A percentile compares a stretch with the other conserved stretches of the same genome.
Conservation (phyloP, 2,888 invertebrate genomes). For the Polylopha cassiicola region DNA sequence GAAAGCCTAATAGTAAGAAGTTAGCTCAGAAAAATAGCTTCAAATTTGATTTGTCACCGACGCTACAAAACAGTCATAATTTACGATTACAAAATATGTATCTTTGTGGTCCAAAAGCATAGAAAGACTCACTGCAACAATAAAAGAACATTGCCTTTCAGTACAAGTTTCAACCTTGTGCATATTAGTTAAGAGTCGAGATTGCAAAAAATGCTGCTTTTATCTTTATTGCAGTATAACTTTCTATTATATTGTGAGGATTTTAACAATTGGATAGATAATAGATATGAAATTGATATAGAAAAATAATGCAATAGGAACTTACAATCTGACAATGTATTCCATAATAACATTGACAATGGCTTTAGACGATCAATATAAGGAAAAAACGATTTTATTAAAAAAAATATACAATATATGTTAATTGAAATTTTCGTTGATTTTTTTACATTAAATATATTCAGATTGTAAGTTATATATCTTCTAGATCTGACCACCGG, state of each 20-base stretch:
- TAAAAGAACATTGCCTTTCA: too few species aligned
- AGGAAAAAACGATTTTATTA: too few species aligned
- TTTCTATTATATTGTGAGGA: constrained; percentile 1
- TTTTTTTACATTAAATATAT: too few species aligned
- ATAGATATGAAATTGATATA: constrained; percentile 35
- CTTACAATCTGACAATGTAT: constrained; percentile 10
- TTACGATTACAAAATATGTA: constrained; percentile 34
- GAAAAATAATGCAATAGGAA: constrained; percentile 30
- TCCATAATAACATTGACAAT: too few species aligned
- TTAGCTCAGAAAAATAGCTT: constrained; percentile 27
- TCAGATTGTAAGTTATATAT: constrained; percentile 7
- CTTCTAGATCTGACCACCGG: constrained; percentile 49
- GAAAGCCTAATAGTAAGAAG: constrained; percentile 26
- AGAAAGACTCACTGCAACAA: not conserved
- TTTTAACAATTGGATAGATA: constrained; percentile 15
- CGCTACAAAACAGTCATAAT: constrained; percentile 30
- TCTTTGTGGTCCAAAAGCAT: constrained; percentile 33
- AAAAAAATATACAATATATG: too few species aligned
- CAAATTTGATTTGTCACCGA: constrained; percentile 21
- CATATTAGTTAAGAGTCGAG: too few species aligned
- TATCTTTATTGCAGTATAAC: too few species aligned
- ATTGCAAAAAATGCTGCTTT: too few species aligned
- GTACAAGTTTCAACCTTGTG: too few species aligned
- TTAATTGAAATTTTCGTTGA: too few species aligned
- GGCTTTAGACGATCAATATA: too few species aligned